Evolutionary conservation across 2,113 vertebrate species (phyloP), one percentile per base, ranked within the genome.

Genomic region (Heliornis fulica): DNA sequence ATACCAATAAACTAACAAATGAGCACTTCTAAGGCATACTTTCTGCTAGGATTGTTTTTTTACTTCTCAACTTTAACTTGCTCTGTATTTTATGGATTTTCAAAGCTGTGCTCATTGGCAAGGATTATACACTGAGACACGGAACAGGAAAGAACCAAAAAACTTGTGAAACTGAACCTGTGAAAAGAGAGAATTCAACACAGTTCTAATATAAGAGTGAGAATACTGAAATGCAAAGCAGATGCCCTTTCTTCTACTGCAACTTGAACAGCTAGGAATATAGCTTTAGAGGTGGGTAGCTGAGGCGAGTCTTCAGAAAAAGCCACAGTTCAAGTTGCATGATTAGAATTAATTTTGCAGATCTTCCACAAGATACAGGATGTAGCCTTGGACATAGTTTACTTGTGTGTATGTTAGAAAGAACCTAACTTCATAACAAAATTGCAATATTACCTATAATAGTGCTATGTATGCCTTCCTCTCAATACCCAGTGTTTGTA

Each of bases 101-200:
- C 43, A 77, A 68, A 51, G 34, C 23, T 90, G 4, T 89, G 80
- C 93, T 89, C 60, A 93, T 76, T 94, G 93, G 61, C 84, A 95
- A 76, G 54, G 46, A 75, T 83, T 86, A 50, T 56, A 94, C 16
- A 91, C 57, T 61, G 50, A 72, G 34, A 74, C 79, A 95, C 0
- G 0, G 53, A 93, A 53, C 72, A 76, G 61, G 26, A 54, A 81
- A 59, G 15, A 50, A 74, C 32, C 6, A 61, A 63, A 74, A 93
- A 92, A 91, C 3, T 16, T 92, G 93, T 79, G 94, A 96, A 95
- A 86, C 18, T 59, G 79, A 96, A 95, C 69, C 40, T 93, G 92
- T 89, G 87, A 96, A 95, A 94, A 93, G 45, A 34, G 36, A 91
- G 45, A 66, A 66, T 78, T 92, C 93, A 90, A 51, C 75, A 88